Evolutionary conservation across 2,113 vertebrate genomes (phyloP).

Genomic region (Cyprinus carpio): DNA sequence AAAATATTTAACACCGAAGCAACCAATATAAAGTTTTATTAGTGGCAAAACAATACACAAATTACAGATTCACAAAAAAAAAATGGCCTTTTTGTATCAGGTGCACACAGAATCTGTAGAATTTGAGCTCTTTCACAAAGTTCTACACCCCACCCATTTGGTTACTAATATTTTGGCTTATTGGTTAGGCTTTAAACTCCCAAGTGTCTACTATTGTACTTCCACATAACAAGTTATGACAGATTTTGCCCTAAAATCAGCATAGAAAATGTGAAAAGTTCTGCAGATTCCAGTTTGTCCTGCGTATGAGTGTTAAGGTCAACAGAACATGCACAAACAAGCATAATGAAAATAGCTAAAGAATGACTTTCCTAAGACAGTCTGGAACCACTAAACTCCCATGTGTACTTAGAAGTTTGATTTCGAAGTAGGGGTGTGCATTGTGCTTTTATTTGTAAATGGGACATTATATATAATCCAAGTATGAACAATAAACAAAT

Average conservation of each 20-base stretch:
- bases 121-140: background rate
- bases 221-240: background rate
- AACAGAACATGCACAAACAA: background rate
- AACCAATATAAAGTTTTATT: background rate
- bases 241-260: background rate
- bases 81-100: constrained; percentile 1
- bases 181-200: background rate
- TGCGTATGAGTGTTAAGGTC: background rate
- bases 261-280: background rate
- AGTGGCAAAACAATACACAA: background rate
- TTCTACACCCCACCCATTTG: background rate
- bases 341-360: background rate
- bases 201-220: background rate
- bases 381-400: background rate
- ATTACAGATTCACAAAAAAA: background rate
- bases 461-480: background rate
- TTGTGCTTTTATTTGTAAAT: background rate
- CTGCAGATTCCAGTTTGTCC: background rate
- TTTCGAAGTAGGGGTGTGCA: background rate
- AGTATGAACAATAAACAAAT: background rate
- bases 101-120: background rate
- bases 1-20: background rate
- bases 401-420: background rate
- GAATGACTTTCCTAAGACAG: background rate
- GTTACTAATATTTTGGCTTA: background rate